Percentiles rank a stretch among this genome's conserved stretches.
Conservation (phyloP, 1,140 invertebrate species). For the Bombus waltoni region DNA sequence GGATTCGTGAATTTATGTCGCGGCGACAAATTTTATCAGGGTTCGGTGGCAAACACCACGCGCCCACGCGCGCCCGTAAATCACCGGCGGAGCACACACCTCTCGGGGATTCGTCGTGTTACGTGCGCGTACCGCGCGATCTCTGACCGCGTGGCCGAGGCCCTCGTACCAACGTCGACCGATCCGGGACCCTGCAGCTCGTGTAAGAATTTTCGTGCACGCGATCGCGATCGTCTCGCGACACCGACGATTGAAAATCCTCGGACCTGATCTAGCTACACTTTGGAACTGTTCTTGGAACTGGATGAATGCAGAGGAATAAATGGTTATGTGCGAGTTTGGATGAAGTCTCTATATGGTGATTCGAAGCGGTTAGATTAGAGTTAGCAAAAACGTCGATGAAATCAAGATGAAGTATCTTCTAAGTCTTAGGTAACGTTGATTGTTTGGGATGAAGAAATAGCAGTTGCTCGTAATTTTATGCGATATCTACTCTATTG, state of each 20-base stretch:
- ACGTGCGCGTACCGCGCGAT: slow-evolving; percentile 30
- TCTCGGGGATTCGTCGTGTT: neutral
- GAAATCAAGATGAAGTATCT: no score
- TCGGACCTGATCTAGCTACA: neutral
- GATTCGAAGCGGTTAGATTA: no score
- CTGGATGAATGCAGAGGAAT: no score
- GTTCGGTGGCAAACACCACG: slow-evolving; percentile 81
- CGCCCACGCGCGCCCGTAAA: slow-evolving; percentile 80
- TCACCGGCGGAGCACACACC: slow-evolving; percentile 63
- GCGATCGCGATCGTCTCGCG: slow-evolving; percentile 28
- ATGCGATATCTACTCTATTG: no score
- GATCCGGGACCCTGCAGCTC: neutral
- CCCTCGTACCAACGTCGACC: neutral
- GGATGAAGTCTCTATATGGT: no score
- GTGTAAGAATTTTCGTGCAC: slow-evolving; percentile 43
- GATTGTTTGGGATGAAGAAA: no score
- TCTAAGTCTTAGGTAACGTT: no score
- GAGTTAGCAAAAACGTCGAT: no score
- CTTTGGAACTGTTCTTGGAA: neutral
- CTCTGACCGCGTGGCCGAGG: slow-evolving; percentile 10
- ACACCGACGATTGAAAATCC: slow-evolving; percentile 27
- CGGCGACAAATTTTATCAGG: slow-evolving; percentile 82
- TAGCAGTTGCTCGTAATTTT: no score
- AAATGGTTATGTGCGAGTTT: neutral
- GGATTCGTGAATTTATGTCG: slow-evolving; percentile 82